phyloP scores from a whole-genome alignment of 2,888 invertebrate genomes.

The Uropetala carovei region DNA sequence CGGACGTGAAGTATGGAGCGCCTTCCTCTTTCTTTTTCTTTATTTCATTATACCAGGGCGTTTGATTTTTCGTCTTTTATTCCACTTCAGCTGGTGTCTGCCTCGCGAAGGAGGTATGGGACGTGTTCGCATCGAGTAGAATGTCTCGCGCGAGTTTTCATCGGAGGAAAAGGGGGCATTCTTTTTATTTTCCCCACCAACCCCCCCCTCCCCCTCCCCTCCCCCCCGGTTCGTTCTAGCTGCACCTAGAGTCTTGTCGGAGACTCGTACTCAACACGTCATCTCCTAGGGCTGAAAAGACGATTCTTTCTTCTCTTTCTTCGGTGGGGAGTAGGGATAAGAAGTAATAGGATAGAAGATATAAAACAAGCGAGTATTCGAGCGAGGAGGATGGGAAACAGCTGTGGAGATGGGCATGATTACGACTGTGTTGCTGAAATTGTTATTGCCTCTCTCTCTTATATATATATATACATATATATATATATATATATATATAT shows the following conservation, averaged over 20 bases:
- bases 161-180: neutral
- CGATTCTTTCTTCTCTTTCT: neutral
- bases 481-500: too few species aligned
- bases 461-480: too few species aligned
- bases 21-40: neutral
- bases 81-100: neutral
- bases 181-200: neutral
- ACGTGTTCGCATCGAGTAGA: neutral
- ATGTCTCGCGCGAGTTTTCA: neutral
- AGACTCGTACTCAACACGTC: neutral
- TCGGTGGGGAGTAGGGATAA: neutral
- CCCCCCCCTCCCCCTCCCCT: too few species aligned
- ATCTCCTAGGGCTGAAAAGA: neutral
- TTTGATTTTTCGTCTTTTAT: neutral
- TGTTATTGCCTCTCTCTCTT: too few species aligned
- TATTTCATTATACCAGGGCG: neutral
- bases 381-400: neutral
- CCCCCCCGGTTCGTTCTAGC: neutral
- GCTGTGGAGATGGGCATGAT: too few species aligned
- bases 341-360: neutral
- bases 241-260: neutral
- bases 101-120: neutral
- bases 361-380: neutral
- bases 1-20: neutral
- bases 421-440: too few species aligned